Base-by-base conservation (phyloP, 2,113 vertebrate genomes). In the Catharus minimus region DNA sequence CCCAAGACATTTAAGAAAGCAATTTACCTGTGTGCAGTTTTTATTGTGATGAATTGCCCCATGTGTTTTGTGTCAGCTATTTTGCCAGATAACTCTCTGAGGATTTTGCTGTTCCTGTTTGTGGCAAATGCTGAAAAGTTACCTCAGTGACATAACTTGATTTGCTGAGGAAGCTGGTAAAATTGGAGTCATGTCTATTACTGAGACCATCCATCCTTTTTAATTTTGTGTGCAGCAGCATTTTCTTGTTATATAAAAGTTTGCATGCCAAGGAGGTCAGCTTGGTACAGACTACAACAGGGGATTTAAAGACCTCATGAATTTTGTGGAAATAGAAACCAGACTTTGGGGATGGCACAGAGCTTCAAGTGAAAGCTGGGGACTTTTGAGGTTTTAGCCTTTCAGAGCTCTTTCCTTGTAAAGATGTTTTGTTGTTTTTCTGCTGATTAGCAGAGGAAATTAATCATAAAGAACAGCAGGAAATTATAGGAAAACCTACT, bases 141-240 rank as follows among this genome's bases (percentile, higher is more conserved):
- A 22, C 82, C 57, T 90, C 49, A 86, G 65, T 75, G 88, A 56
- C 73, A 75, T 93, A 95, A 94, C 57, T 28, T 72, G 69, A 93
- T 95, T 94, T 93, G 32, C 58, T 84, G 57, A 96, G 86, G 86
- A 93, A 92, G 53, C 41, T 81, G 49, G 32, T 86, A 78, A 84
- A 90, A 60, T 28, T 67, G 65, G 30, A 93, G 62, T 86, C 28
- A 43, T 43, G 46, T 61, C 80, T 57, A 18, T 72, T 86, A 81
- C 68, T 0, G 3, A 75, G 44, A 49, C 17, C 49, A 90, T 65
- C 43, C 57, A 61, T 86, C 53, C 26, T 68, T 56, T 93, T 74
- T 88, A 81, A 82, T 92, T 82, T 80, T 86, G 68, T 53, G 36
- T 18, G 21, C 43, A 47, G 17, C 26, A 61, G 47, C 28, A 27